A percentile compares a stretch with the other conserved stretches of the same genome.
These are phyloP conservation scores for Mesochorus sp. DNA, from an alignment of 2,888 invertebrate genomes.

Conservation along the genomic window DNA sequence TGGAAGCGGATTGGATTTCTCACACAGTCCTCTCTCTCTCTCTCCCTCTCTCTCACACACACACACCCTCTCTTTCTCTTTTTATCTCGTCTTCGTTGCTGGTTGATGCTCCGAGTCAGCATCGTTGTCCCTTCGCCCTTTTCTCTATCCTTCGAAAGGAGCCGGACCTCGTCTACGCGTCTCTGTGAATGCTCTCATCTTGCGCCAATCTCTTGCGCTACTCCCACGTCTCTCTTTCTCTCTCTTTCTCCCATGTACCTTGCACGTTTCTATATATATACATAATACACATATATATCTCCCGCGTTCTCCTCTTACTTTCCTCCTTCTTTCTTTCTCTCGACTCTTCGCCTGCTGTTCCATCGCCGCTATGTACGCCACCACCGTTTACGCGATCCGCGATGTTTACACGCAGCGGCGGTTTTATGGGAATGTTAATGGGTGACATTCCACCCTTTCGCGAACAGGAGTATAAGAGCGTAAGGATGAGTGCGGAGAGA, in stretches of 20 bases:
- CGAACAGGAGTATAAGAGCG: constrained; percentile 57
- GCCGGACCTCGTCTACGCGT: constrained; percentile 11
- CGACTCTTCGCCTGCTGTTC: constrained; percentile 45
- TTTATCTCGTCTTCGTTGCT: constrained; percentile 28
- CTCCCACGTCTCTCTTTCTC: constrained; percentile 53
- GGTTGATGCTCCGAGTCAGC: constrained; percentile 29
- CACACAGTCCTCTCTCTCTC: constrained; percentile 71
- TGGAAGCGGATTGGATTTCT: constrained; percentile 79
- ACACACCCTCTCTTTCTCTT: constrained; percentile 29
- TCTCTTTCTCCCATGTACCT: constrained; percentile 31
- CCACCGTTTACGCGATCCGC: constrained; percentile 73
- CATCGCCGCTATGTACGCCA: constrained; percentile 57
- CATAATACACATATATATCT: constrained; percentile 14
- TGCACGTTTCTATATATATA: neutral
- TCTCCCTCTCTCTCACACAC: constrained; percentile 37
- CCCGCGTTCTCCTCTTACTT: constrained; percentile 51
- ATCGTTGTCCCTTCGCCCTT: constrained; percentile 43
- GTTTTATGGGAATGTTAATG: constrained; percentile 80
- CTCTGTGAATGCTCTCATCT: constrained; percentile 41
- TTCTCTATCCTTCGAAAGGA: constrained; percentile 51
- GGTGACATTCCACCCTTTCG: constrained; percentile 78
- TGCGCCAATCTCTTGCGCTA: constrained; percentile 29
- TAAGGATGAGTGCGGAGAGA: constrained; percentile 40
- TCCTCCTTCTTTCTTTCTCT: constrained; percentile 54
- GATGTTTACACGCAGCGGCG: constrained; percentile 77